phyloP scores from a whole-genome alignment of 2,888 invertebrate species.

The Carabus problematicus region DNA sequence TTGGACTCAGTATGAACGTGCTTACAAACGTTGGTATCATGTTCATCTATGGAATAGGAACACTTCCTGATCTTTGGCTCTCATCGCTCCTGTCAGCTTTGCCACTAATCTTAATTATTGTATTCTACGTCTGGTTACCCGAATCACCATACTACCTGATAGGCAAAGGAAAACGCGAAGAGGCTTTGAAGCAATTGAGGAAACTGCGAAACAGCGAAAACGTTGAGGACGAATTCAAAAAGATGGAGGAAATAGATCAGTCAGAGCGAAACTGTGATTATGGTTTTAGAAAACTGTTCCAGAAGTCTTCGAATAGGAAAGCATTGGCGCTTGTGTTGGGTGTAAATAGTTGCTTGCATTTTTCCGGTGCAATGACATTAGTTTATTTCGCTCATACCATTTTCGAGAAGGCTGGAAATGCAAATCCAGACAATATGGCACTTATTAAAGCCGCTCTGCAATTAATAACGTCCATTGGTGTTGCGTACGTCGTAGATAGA shows the following conservation, averaged over 20 bases:
- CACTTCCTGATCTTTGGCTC: slow-evolving; percentile 61
- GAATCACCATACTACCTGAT: slow-evolving; percentile 55
- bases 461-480: slow-evolving; percentile 64
- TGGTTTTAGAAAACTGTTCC: slow-evolving; percentile 61
- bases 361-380: slow-evolving; percentile 66
- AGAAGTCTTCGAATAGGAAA: slow-evolving; percentile 63
- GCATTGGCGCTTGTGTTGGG: slow-evolving; percentile 66
- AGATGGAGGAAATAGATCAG: slow-evolving; percentile 59
- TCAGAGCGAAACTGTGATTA: slow-evolving; percentile 63
- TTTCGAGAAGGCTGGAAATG: slow-evolving; percentile 57
- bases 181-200: slow-evolving; percentile 57
- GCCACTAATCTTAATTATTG: slow-evolving; percentile 63
- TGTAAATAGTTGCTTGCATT: slow-evolving; percentile 65
- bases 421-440: slow-evolving; percentile 51
- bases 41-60: slow-evolving; percentile 65
- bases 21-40: slow-evolving; percentile 66
- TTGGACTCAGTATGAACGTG: slow-evolving; percentile 64
- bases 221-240: slow-evolving; percentile 50
- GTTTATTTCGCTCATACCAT: slow-evolving; percentile 66
- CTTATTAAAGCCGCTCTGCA: slow-evolving; percentile 61
- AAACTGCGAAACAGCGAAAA: slow-evolving; percentile 62
- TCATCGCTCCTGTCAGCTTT: slow-evolving; percentile 64
- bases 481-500: slow-evolving; percentile 66
- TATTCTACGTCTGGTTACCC: slow-evolving; percentile 66
- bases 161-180: slow-evolving; percentile 17